Percentiles rank a stretch among this genome's conserved stretches.
Conservation (phyloP, 64 coral and sea anemone species). For the Stichodactyla mertensii region DNA sequence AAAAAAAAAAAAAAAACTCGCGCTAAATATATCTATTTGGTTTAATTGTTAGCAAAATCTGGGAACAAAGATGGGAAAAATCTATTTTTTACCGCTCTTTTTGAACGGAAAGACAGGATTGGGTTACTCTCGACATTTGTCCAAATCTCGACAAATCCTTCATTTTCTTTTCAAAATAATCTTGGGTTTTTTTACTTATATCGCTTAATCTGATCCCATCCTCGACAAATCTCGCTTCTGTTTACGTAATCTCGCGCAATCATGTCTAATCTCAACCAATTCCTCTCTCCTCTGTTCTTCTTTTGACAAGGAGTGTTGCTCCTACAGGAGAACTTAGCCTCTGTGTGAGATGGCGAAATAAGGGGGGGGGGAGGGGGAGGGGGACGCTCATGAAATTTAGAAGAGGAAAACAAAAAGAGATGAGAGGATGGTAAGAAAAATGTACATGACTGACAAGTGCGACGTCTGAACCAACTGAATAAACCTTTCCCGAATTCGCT, state of each 20-base stretch:
- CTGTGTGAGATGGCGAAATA: not conserved
- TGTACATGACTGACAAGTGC: no score
- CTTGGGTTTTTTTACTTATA: not conserved
- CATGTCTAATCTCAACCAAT: not conserved
- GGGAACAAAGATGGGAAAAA: not conserved
- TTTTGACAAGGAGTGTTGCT: not conserved
- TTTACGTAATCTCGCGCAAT: not conserved
- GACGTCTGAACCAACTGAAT: no score
- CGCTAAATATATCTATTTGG: no score
- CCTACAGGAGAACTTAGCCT: not conserved
- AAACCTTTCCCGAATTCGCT: no score
- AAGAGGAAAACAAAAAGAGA: no score
- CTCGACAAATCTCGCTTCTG: constrained; percentile 1
- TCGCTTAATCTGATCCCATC: not conserved
- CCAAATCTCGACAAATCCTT: not conserved
- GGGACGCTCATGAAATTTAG: no score
- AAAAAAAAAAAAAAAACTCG: no score
- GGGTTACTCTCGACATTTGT: not conserved
- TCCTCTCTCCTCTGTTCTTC: not conserved
- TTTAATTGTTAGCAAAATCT: no score
- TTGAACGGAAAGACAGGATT: not conserved
- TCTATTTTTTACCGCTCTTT: not conserved
- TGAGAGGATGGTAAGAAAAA: no score
- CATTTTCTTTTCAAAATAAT: not conserved
- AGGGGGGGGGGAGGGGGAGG: no score